Evolutionary conservation across 30 jellyfish, hydroid and myxozoan species (phyloP).

Genomic region (Turritopsis rubra): DNA sequence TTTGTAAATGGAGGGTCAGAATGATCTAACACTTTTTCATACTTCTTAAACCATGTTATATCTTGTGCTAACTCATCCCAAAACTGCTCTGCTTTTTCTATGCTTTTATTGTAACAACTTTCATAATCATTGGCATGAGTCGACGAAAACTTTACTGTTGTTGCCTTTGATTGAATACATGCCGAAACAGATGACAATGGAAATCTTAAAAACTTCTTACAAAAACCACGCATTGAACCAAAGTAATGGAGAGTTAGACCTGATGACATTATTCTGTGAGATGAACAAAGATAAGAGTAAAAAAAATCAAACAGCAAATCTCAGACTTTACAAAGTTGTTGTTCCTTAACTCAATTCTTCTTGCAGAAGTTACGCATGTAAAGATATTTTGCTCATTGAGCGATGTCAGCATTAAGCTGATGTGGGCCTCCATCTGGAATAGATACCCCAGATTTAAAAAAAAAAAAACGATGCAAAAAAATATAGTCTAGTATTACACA

Average conservation of each 20-base stretch:
- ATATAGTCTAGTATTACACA: too few species aligned
- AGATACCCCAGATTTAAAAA: too few species aligned
- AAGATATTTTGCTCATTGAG: too few species aligned
- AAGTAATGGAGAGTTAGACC: neutral
- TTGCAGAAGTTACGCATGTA: too few species aligned
- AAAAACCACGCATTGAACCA: neutral
- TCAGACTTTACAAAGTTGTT: too few species aligned
- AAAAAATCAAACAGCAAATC: too few species aligned
- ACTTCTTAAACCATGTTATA: conserved; percentile 58
- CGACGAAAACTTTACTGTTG: neutral
- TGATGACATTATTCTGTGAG: too few species aligned
- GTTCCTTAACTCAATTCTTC: too few species aligned
- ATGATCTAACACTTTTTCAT: conserved; percentile 58
- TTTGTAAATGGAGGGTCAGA: conserved; percentile 67
- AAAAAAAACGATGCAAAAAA: too few species aligned
- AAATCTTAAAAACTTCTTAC: neutral
- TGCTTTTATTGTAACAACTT: conserved; percentile 36
- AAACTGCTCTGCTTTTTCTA: conserved; percentile 66
- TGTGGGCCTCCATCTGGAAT: too few species aligned
- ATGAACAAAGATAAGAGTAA: too few species aligned
- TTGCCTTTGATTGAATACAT: neutral
- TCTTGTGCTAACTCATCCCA: conserved; percentile 75
- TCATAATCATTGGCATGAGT: conserved; percentile 19
- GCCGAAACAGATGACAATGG: neutral
- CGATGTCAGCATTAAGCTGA: too few species aligned